Conservation (phyloP, 2,888 invertebrate species). For the Idaea straminata region DNA sequence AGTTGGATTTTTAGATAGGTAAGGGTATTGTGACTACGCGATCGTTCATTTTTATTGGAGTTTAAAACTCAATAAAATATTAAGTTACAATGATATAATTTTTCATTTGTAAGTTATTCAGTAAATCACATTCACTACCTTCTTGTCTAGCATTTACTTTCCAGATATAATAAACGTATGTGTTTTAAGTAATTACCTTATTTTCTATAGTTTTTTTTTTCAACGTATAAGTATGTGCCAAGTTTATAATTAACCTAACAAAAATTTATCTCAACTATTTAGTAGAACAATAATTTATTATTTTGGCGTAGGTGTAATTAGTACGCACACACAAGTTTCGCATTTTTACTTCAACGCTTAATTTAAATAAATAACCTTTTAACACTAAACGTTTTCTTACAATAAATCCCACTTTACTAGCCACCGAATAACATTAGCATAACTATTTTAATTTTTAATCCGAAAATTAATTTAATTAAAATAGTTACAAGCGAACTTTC, state of each 20-base stretch:
- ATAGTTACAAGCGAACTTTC: conserved; percentile 26
- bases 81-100: too few species aligned
- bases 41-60: background rate
- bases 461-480: conserved; percentile 27
- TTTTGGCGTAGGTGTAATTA: background rate
- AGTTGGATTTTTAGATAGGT: conserved; percentile 6
- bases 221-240: too few species aligned
- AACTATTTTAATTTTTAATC: conserved; percentile 11
- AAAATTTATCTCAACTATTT: background rate
- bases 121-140: too few species aligned
- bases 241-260: background rate
- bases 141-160: too few species aligned
- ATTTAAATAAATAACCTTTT: background rate
- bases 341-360: background rate
- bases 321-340: background rate
- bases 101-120: too few species aligned
- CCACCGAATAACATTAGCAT: conserved; percentile 8
- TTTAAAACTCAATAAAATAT: background rate
- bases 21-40: background rate
- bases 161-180: too few species aligned
- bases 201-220: too few species aligned
- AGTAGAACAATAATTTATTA: background rate
- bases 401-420: background rate
- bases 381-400: background rate
- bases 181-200: too few species aligned